These are phyloP conservation scores for Adineta ricciae DNA, from an alignment of 2,888 invertebrate genomes.

Conservation along the genomic window DNA sequence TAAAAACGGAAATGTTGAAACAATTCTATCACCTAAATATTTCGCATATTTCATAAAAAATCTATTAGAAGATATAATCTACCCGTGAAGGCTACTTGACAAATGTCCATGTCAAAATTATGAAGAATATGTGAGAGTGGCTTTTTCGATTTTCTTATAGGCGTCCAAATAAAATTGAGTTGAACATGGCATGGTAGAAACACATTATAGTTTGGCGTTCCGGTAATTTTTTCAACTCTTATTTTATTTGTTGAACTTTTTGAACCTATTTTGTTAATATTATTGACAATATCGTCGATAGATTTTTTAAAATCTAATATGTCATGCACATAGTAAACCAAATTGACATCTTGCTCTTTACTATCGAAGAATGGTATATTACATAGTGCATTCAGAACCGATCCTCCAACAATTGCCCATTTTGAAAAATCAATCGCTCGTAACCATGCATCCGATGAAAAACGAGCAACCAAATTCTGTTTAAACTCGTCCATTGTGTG, in stretches of 20 bases:
- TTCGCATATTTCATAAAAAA: not conserved
- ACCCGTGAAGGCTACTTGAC: constrained; percentile 3
- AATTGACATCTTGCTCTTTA: not conserved
- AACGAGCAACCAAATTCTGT: not conserved
- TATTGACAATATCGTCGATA: not conserved
- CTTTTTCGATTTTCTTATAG: not conserved
- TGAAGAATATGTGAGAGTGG: not conserved
- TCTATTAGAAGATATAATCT: not conserved
- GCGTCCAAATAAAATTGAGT: not conserved
- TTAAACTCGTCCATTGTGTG: not conserved
- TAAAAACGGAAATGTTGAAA: constrained; percentile 18
- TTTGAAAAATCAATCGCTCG: not conserved
- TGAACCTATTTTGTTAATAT: not conserved
- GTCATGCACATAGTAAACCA: not conserved
- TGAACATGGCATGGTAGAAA: not conserved
- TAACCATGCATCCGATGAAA: not conserved
- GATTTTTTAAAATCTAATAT: constrained; percentile 1
- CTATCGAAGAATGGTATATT: not conserved
- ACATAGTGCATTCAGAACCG: not conserved
- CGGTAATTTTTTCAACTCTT: not conserved
- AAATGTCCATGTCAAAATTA: constrained; percentile 6
- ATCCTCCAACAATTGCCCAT: not conserved
- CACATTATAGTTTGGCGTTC: not conserved
- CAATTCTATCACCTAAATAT: not conserved
- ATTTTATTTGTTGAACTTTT: not conserved